Base-by-base conservation (phyloP, 2,797 vertebrate species). In the Tragelaphus oryx region DNA sequence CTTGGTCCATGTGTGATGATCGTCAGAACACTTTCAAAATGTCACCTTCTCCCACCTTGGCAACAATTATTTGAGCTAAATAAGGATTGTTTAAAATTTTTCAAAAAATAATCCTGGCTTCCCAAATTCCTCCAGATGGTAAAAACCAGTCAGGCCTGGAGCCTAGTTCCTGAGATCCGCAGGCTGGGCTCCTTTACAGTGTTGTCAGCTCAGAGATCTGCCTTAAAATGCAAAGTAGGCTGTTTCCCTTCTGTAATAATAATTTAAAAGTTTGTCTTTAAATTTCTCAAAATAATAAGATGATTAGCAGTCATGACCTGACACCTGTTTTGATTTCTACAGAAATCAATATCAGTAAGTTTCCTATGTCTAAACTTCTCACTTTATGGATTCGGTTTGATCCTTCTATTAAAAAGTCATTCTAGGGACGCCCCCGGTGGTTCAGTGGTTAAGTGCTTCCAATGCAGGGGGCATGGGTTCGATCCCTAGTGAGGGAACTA, bases 251-350 rank as follows among this genome's bases (percentile, higher is more conserved):
- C 89, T 46, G 5, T 48, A 54, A 57, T 37, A 54, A 48, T 74
- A 50, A 10, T 76, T 14, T 22, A 60, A 60, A 92, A 26, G 17
- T 33, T 37, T 41, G 2, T n/a, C 37, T 89, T 85, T 68, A 48
- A 92, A 75, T 37, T 78, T 48, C 89, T 76, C 88, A 12, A 55
- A 94, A 90, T 7, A 71, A 14, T 75, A 41, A 20, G 17, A 54
- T 57, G n/a, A 59, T 54, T n/a, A 83, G 1, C 24, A 48, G 20
- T 8, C 18, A n/a, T n/a, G 44, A 50, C 33, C 17, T 41, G 13
- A 92, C 14, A 26, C 22, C n/a, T 22, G 10, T 93, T 94, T 80
- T 94, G 41, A 88, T 86, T 75, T 52, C 80, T 37, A 30, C 26
- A 60, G n/a, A 87, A 57, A 65, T 60, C 44, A 1, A 68, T 55